Conservation (phyloP, 2,797 vertebrate genomes). For the Rachycentron canadum region DNA sequence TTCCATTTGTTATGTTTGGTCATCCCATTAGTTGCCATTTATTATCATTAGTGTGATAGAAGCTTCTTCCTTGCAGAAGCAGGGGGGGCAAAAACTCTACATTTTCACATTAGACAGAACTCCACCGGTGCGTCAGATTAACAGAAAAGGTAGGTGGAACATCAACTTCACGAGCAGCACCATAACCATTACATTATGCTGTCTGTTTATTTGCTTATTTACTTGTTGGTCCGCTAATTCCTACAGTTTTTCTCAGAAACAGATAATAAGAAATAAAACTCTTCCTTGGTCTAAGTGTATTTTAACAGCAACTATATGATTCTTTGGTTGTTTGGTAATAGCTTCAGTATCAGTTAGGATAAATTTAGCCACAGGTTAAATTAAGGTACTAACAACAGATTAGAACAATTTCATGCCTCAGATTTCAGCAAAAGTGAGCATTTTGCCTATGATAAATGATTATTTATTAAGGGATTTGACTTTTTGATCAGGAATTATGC, state of each 20-base stretch:
- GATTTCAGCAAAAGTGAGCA: constrained; percentile 26
- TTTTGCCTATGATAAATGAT: constrained; percentile 13
- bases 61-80: constrained; percentile 92
- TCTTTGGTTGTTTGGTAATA: constrained; percentile 33
- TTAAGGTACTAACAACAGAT: constrained; percentile 33
- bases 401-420: constrained; percentile 46
- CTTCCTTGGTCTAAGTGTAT: constrained; percentile 40
- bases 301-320: constrained; percentile 61
- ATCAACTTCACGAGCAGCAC: constrained; percentile 69
- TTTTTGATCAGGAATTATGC: constrained; percentile 38
- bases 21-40: constrained; percentile 99
- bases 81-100: constrained; percentile 81
- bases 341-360: constrained; percentile 18
- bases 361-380: constrained; percentile 54
- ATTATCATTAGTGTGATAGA: constrained; percentile 98
- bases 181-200: constrained; percentile 74
- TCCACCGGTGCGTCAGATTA: constrained; percentile 83
- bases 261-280: constrained; percentile 51
- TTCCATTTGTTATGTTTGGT: constrained; percentile 99
- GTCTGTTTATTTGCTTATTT: constrained; percentile 74
- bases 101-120: constrained; percentile 91
- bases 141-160: constrained; percentile 79
- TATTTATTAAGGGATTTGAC: constrained; percentile 26
- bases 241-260: constrained; percentile 32
- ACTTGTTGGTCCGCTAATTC: constrained; percentile 66